These are phyloP conservation scores for Riparia riparia DNA, from an alignment of 2,113 vertebrate genomes.

Conservation along the genomic window DNA sequence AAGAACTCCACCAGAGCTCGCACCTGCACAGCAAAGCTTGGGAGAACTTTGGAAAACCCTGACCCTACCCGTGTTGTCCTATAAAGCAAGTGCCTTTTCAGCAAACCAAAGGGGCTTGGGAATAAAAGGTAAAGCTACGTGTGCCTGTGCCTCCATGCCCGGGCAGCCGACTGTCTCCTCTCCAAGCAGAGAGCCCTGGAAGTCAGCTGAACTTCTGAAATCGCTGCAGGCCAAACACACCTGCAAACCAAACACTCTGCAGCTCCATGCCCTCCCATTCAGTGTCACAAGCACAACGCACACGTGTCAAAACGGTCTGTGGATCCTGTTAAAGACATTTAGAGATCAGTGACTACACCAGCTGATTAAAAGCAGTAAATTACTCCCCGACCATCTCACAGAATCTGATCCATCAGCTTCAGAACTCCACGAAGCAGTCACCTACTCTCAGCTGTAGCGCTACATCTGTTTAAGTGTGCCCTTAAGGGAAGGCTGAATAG, in stretches of 20 bases:
- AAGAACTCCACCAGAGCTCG: background rate
- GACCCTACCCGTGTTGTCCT: accelerated
- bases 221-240: background rate
- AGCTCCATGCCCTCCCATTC: background rate
- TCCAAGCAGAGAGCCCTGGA: background rate
- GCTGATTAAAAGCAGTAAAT: background rate
- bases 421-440: background rate
- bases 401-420: background rate
- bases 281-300: background rate
- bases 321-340: background rate
- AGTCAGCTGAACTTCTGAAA: background rate
- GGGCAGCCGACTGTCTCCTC: accelerated
- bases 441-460: background rate
- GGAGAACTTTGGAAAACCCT: background rate
- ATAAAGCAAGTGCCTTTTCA: background rate
- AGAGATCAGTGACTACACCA: background rate
- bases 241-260: background rate
- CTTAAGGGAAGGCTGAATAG: background rate
- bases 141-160: accelerated
- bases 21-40: background rate
- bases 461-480: too few species aligned
- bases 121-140: background rate
- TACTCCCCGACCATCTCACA: accelerated
- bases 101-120: background rate
- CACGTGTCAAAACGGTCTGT: background rate